Evolutionary conservation across 2,113 vertebrate genomes (phyloP), one percentile per base, ranked within the genome.

Genomic region (Alethe castanea): DNA sequence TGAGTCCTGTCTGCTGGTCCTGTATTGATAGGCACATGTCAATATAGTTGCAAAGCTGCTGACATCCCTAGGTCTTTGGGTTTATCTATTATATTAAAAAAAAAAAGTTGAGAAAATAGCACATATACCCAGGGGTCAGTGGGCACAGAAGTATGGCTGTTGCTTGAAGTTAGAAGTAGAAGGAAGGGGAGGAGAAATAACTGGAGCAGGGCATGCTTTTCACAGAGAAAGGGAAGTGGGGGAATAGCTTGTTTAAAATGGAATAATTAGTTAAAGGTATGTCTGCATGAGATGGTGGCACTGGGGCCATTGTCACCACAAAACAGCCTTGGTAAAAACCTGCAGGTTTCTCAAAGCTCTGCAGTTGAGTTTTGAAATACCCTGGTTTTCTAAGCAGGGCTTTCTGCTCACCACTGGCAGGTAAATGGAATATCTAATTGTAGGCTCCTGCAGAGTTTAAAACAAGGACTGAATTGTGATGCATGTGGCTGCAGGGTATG

Each of bases 1-100:
- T n/a, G 36, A 95, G 35, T 60, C 60, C n/a, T 88, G 62, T 72
- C 54, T 92, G 83, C 61, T 87, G 44, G 38, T 65, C 2, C 59
- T 38, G 6, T 93, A 83, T 94, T 91, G 74, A 92, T 70, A 65
- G 84, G 56, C 74, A 86, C 61, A 85, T 96, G 91, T 89, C 93
- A 86, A 60, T 93, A 90, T 93, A 90, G 36, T 7, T 81, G 72
- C 50, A 78, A 50, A 91, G 81, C 71, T 65, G 36, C 36, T 94
- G 90, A 65, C 52, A 62, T 70, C 16, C 36, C 53, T 90, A 14
- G 33, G n/a, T 81, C 76, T 87, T 40, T 67, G 31, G 12, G 8
- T 61, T 72, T 57, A 7, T 35, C n/a, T 40, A 20, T 47, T 56
- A 17, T 16, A 52, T 52, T 28, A 71, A 76, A 47, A 79, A 47